phyloP scores from a whole-genome alignment of 2,113 vertebrate species.

The Cynocephalus volans region DNA sequence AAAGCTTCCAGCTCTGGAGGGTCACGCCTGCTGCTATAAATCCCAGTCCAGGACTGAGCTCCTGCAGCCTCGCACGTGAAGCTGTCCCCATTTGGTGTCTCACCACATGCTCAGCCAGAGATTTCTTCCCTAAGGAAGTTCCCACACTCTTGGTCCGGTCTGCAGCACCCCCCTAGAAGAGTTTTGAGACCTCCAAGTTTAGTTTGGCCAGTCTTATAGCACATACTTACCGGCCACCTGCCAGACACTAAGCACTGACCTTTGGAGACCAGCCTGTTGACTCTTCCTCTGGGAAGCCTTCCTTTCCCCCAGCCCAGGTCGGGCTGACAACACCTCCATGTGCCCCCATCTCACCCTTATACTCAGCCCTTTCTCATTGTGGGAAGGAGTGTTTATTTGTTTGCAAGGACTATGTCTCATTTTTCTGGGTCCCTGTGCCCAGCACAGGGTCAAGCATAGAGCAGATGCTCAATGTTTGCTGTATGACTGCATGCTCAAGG shows the following conservation, averaged over 20 bases:
- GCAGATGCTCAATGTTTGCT: background rate
- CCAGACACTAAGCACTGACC: background rate
- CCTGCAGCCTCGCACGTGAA: background rate
- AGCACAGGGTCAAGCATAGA: background rate
- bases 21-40: background rate
- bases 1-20: background rate
- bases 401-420: background rate
- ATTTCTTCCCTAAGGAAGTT: background rate
- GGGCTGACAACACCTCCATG: background rate
- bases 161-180: background rate
- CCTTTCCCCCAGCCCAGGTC: background rate
- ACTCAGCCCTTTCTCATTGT: background rate
- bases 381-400: background rate
- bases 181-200: background rate
- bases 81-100: too few species aligned
- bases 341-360: background rate
- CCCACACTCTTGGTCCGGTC: background rate
- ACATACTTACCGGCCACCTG: background rate
- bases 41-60: background rate
- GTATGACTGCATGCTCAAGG: background rate
- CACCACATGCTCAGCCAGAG: background rate
- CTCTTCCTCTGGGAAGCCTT: background rate
- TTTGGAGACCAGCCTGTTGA: background rate
- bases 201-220: background rate
- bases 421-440: background rate